Base-by-base conservation (phyloP, 2,113 vertebrate genomes). In the Nothocercus julius region DNA sequence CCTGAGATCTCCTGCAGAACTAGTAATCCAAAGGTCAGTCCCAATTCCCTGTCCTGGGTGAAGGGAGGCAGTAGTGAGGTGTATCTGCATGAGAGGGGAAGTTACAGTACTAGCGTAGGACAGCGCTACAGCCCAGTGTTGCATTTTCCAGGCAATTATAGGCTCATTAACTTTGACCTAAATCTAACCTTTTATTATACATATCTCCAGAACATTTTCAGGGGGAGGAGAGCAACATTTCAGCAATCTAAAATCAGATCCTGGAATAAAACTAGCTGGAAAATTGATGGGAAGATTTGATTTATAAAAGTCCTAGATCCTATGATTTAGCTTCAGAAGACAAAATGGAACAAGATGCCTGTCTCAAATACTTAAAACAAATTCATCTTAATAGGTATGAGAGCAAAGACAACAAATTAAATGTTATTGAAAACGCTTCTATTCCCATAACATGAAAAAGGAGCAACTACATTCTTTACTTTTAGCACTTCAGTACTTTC, bases 31-130 rank as follows among this genome's bases (percentile, higher is more conserved):
- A 32, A 72, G 62, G 74, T 90, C 85, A 92, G n/a, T 17, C 11
- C 20, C 69, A 56, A 32, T 56, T 49, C 34, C 28, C 68, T 14
- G 47, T 20, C 17, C 6, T 49, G 21, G 49, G 21, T 49, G 73
- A 76, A 53, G 40, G 75, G 25, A 27, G 44, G 32, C 40, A 87
- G 19, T 7, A 32, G 45, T 68, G 49, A 53, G 10, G 8, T 20
- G 13, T 6, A 1, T 30, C 30, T 58, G 22, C 11, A 0, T 20
- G 13, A 8, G 7, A 75, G 15, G 13, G 24, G 74, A 42, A 72
- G 42, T 22, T 62, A 47, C 7, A 13, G 24, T 49, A 45, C n/a
- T 44, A 17, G 45, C 1, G 0, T 13, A 45, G 0, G 1, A 24
- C 36, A 8, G 7, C 63, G 51, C 61, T n/a, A 0, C 56, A 83